These are phyloP conservation scores for Nomada goodeniana DNA, from an alignment of 2,888 invertebrate genomes.

Conservation along the genomic window DNA sequence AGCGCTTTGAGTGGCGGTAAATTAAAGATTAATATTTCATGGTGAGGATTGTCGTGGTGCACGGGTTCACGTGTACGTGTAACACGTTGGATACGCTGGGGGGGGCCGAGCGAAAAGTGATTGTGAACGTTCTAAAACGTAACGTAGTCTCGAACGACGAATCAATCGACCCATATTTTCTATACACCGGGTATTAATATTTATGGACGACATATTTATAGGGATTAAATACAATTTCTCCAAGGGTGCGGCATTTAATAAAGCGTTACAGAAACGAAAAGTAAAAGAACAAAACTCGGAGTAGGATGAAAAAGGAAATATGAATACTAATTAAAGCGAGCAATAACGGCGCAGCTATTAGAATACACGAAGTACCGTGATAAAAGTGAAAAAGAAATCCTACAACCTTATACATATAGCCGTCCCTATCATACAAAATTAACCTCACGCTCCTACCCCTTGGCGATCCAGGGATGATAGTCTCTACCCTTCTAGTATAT, in stretches of 20 bases:
- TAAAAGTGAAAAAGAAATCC: constrained; percentile 11
- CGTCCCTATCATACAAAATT: constrained; percentile 40
- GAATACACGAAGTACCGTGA: constrained; percentile 17
- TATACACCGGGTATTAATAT: constrained; percentile 30
- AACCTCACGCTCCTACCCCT: constrained; percentile 17
- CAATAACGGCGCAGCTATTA: constrained; percentile 22
- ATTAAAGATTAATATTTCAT: constrained; percentile 32
- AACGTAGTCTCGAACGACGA: constrained; percentile 5
- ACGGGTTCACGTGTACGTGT: background rate
- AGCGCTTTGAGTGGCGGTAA: background rate
- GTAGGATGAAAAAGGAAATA: constrained; percentile 1
- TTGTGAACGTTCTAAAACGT: constrained; percentile 2
- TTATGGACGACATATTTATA: constrained; percentile 31
- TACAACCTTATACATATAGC: background rate
- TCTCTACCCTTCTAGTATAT: background rate
- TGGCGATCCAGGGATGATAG: constrained; percentile 18
- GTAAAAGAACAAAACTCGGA: background rate
- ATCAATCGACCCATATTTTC: constrained; percentile 49
- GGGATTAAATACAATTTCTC: constrained; percentile 28
- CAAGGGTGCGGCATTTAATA: constrained; percentile 38
- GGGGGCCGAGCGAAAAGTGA: background rate
- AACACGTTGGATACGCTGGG: background rate
- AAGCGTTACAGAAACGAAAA: background rate
- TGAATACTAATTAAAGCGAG: constrained; percentile 45
- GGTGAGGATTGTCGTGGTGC: background rate